Evolutionary conservation across 2,888 invertebrate species (phyloP), one percentile per base, ranked within the genome.

Genomic region (Mantis religiosa): DNA sequence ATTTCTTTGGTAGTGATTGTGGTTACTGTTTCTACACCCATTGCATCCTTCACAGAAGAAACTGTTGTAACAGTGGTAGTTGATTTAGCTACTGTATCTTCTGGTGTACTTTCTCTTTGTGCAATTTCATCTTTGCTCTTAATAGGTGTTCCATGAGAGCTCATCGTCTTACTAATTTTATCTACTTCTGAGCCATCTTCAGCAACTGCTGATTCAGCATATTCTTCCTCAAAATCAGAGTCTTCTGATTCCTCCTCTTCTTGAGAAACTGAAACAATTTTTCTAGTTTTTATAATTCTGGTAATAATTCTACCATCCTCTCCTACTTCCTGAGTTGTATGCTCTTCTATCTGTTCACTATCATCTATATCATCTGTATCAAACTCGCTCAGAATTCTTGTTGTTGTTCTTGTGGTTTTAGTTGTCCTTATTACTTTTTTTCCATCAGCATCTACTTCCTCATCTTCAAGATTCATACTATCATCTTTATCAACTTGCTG

Each of bases 1-100:
- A 94, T 94, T 2, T 94, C 92, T n/a, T 94, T 93, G 84, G 94
- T 94, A 34, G 94, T 93, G 6, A 93, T 94, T 91, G 94, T 93
- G 94, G 93, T 83, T 93, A 94, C 25, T 93, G 93, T 71, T 93
- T 94, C 93, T 94, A 94, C 0, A 94, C 93, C 30, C 94, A 94
- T 85, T 90, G 87, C 89, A 25, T 89, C 87, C 54, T 71, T 71
- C 20, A 71, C 54, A 20, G 54, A 71, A 28, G 90, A 85, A 20
- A 84, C 83, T 27, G 87, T 88, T 83, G 90, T 90, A 7, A 87
- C 82, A 14, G 88, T 88, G 81, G 86, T 88, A 83, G 86, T 30
- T 71, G 89, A 84, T 30, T 89, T 88, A 20, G 81, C 82, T 83
- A 47, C 82, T 28, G n/a, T 83, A 28, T 87, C 88, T 54, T 82